A percentile compares a stretch with the other conserved stretches of the same genome.
These are phyloP conservation scores for Geotrupes spiniger DNA, from an alignment of 2,888 invertebrate species.

Conservation along the genomic window DNA sequence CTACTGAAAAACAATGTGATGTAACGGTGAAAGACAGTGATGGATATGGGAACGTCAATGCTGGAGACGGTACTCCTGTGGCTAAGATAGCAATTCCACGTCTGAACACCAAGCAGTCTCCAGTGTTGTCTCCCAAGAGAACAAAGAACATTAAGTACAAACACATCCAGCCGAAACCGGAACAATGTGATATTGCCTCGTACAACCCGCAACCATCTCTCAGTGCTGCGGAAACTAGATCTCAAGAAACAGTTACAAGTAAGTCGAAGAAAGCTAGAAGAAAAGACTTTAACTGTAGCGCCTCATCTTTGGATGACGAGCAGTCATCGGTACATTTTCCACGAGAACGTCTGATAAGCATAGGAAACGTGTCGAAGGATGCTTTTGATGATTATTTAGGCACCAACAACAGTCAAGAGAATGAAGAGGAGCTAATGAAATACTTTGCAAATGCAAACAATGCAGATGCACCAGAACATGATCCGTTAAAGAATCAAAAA, in stretches of 20 bases:
- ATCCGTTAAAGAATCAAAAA: conserved; percentile 45
- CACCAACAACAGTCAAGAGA: conserved; percentile 72
- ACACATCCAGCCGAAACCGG: conserved; percentile 53
- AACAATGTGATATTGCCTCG: conserved; percentile 48
- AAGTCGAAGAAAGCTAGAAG: conserved; percentile 29
- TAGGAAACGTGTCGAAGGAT: conserved; percentile 76
- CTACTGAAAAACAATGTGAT: conserved; percentile 9
- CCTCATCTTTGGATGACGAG: conserved; percentile 21
- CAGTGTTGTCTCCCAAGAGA: conserved; percentile 29
- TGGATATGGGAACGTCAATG: conserved; percentile 3
- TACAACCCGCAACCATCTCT: conserved; percentile 41
- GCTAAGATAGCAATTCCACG: conserved; percentile 44
- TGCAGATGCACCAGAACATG: conserved; percentile 20
- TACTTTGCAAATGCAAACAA: conserved; percentile 66
- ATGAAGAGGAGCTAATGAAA: conserved; percentile 80
- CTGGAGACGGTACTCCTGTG: conserved; percentile 6
- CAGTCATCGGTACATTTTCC: conserved; percentile 30
- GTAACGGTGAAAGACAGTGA: not conserved
- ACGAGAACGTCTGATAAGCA: conserved; percentile 68
- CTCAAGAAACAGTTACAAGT: conserved; percentile 38
- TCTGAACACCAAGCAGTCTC: conserved; percentile 31
- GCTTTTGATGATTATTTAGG: conserved; percentile 79
- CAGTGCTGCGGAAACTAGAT: conserved; percentile 42
- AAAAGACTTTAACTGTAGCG: conserved; percentile 22
- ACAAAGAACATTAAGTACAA: conserved; percentile 49